Evolutionary conservation across 2,113 vertebrate species (phyloP).

Genomic region (Salvator merianae): DNA sequence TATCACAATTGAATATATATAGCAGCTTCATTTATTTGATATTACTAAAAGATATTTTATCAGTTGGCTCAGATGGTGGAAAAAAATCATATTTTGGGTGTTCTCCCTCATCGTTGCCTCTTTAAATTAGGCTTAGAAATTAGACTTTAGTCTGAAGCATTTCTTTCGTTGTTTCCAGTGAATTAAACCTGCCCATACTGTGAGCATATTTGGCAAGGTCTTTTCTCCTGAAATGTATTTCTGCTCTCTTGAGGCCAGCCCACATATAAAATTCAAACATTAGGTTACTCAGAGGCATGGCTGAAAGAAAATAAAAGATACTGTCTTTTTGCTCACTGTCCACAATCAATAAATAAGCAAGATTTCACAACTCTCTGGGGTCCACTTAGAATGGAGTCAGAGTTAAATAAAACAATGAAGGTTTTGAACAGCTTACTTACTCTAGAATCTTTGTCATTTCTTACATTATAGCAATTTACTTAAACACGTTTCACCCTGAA

Average conservation of each 20-base stretch:
- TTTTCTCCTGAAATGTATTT: slow-evolving; percentile 42
- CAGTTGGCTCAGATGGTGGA: slow-evolving; percentile 4
- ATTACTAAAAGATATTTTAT: slow-evolving; percentile 39
- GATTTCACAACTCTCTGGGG: slow-evolving; percentile 31
- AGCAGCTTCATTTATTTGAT: slow-evolving; percentile 33
- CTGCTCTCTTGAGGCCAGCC: not conserved
- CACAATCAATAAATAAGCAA: slow-evolving; percentile 47
- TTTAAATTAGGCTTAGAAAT: slow-evolving; percentile 34
- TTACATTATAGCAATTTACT: slow-evolving; percentile 5
- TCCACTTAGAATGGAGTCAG: slow-evolving; percentile 10
- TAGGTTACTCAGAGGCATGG: slow-evolving; percentile 29
- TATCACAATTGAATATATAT: not conserved
- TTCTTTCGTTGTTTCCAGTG: slow-evolving; percentile 41
- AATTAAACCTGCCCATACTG: slow-evolving; percentile 26
- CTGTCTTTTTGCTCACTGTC: slow-evolving; percentile 45
- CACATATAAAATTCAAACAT: slow-evolving; percentile 34
- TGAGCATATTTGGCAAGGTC: slow-evolving; percentile 16
- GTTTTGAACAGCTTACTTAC: slow-evolving; percentile 58
- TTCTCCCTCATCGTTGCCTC: not conserved
- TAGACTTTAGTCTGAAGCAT: not conserved
- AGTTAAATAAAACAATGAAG: slow-evolving; percentile 36
- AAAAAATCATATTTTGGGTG: slow-evolving; percentile 10
- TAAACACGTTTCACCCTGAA: slow-evolving; percentile 46
- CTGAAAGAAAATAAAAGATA: slow-evolving; percentile 36
- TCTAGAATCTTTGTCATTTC: slow-evolving; percentile 47